Evolutionary conservation across 2,113 vertebrate species (phyloP).

Genomic region (Cercocebus atys): DNA sequence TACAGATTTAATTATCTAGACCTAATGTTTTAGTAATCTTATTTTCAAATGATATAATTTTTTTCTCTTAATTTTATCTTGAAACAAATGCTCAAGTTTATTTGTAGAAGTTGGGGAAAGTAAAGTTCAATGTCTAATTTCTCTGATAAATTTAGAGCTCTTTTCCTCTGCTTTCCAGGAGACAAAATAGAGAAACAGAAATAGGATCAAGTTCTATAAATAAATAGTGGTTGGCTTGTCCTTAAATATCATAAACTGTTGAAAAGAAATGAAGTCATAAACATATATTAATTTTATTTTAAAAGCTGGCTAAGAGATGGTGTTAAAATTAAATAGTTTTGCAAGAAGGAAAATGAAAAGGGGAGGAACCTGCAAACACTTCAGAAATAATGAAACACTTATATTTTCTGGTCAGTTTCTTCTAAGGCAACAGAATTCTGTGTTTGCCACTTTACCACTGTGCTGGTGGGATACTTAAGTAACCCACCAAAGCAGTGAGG

Average conservation of each 20-base stretch:
- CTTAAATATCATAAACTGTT: constrained; percentile 65
- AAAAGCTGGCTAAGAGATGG: constrained; percentile 47
- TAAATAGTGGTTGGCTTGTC: constrained; percentile 68
- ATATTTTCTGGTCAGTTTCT: background rate
- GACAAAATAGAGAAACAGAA: constrained; percentile 68
- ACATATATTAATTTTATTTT: constrained; percentile 66
- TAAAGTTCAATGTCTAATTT: constrained; percentile 75
- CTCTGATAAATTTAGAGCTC: constrained; percentile 63
- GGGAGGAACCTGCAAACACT: background rate
- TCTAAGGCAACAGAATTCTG: background rate
- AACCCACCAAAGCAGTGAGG: background rate
- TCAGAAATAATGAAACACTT: constrained; percentile 52
- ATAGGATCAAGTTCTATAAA: constrained; percentile 64
- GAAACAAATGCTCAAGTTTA: constrained; percentile 73
- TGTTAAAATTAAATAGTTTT: constrained; percentile 57
- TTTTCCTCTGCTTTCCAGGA: constrained; percentile 71
- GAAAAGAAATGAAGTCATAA: constrained; percentile 66
- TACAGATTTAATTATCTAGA: constrained; percentile 65
- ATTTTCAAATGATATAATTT: constrained; percentile 72
- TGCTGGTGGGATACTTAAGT: background rate
- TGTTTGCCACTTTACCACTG: background rate
- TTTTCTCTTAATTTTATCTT: constrained; percentile 71
- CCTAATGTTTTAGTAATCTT: constrained; percentile 71
- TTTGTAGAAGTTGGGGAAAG: constrained; percentile 61
- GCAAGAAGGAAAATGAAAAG: constrained; percentile 28